Base-by-base conservation (phyloP, 2,888 invertebrate genomes). In the Oscheius myriophilus region DNA sequence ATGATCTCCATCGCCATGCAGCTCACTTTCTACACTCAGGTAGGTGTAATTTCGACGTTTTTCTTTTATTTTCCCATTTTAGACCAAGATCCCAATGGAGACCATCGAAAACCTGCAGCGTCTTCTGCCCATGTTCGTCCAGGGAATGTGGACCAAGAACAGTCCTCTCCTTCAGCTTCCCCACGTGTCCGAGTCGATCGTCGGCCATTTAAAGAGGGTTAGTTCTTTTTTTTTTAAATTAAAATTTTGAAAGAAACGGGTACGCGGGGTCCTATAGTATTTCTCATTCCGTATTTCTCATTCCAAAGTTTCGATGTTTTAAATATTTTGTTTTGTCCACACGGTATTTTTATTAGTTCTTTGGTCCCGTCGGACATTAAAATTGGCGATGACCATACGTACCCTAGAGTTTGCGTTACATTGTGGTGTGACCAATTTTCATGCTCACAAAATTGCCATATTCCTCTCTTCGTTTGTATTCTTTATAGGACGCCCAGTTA, bases 1-100 rank as follows among this genome's bases (percentile, higher is more conserved):
- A 96, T 97, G 93, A 93, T 97, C 64, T 93, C 93, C 86, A 94
- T 95, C 87, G 93, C 95, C 16, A 93, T 95, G 86, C 95, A 96
- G 87, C 90, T 97, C 52, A 87, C 88, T 6, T 94, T 95, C 70
- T 91, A 73, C 58, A 51, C 73, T 11, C 95, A 86, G 90, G 95
- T 72, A 12, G 9, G 39, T 43, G 0, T n/a, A 16, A 49, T 33
- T 53, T 12, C 18, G 9, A 6, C 9, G 41, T 7, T 26, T 42
- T 21, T 54, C 11, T 64, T 21, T 16, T 2, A 65, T n/a, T 45
- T 9, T n/a, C 7, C 21, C 39, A 18, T 26, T 72, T 76, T 42
- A 82, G 81, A 82, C 64, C 69, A 80, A 73, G 43, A 70, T 81
- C 51, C 69, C 81, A 11, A 53, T 78, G 41, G 81, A 81, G 41